Evolutionary conservation across 2,797 vertebrate genomes (phyloP), one percentile per base, ranked within the genome.

Genomic region (Tokudaia muenninki): DNA sequence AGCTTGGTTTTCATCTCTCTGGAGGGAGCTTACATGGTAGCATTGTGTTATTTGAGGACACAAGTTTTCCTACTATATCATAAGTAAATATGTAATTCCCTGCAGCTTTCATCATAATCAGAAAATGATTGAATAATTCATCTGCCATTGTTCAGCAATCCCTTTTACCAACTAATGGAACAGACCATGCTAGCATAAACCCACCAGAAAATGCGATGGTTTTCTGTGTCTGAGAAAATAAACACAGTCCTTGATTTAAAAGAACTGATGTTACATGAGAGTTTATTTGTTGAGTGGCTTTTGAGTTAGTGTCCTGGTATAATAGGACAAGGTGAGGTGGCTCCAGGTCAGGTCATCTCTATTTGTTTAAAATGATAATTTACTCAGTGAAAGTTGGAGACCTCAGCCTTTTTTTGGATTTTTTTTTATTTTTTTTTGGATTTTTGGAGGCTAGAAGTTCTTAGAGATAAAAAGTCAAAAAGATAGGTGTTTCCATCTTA

Each of bases 11-110:
- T 96, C 29, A 75, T 34, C 37, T 97, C 96, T 95, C 95, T 8
- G 2, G 95, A 96, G 97, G 47, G 70, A 47, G 82, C 63, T 97
- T 24, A 95, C 87, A 90, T 81, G 90, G 87, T 87, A 97, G 97
- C 80, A 90, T 47, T 34, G 70, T 95, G 74, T 94, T 90, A 87
- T 94, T 80, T 82, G 90, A 96, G 83, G 82, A 95, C 70, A 95
- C 93, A 79, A 70, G 29, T 81, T 93, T 96, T 95, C 80, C 79
- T 70, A 90, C 74, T 61, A 31, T 6, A 78, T 61, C 52, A 61
- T 88, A 96, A 96, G 86, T 92, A 77, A 94, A 95, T 50, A 84
- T 24, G 63, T 57, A 96, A 92, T 96, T 34, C 63, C 88, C 74
- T 87, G 72, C 44, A 94, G 89, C 83, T 92, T 91, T 93, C 52